These are phyloP conservation scores for Aphidius gifuensis DNA, from an alignment of 1,140 invertebrate genomes.

Conservation along the genomic window DNA sequence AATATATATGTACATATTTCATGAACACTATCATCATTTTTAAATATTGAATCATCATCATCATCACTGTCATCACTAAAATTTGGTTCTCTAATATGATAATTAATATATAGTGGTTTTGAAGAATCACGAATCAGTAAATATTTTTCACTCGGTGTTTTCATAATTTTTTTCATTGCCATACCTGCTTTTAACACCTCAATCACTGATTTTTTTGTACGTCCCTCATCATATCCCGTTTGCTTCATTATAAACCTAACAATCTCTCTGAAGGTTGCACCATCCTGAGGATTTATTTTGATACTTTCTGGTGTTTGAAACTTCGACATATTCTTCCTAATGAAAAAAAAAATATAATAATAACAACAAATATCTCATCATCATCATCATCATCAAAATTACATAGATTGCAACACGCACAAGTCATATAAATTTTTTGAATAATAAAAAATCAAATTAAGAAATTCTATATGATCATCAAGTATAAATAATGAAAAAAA, in stretches of 20 bases:
- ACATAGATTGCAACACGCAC: too few relatives aligned
- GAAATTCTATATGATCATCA: too few relatives aligned
- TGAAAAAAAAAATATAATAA: too few relatives aligned
- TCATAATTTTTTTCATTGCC: conserved; percentile 39
- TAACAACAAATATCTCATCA: too few relatives aligned
- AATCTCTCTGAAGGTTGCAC: conserved; percentile 41
- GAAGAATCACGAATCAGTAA: conserved; percentile 18
- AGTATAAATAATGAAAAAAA: too few relatives aligned
- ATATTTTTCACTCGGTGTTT: conserved; percentile 35
- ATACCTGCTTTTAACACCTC: conserved; percentile 42
- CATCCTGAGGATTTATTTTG: conserved; percentile 22
- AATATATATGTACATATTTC: too few relatives aligned
- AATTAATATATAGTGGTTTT: conserved; percentile 28
- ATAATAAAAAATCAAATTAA: too few relatives aligned
- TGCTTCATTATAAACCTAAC: conserved; percentile 41
- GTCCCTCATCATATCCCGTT: conserved; percentile 33
- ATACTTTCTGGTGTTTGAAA: neutral
- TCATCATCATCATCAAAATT: too few relatives aligned
- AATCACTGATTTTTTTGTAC: conserved; percentile 36
- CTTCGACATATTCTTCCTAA: neutral
- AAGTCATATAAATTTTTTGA: too few relatives aligned
- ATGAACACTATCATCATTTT: too few relatives aligned
- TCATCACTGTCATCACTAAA: conserved; percentile 36
- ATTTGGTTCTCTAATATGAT: conserved; percentile 33
- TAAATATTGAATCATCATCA: neutral